Base-by-base conservation (phyloP, 2,113 vertebrate species). In the Anoplopoma fimbria region DNA sequence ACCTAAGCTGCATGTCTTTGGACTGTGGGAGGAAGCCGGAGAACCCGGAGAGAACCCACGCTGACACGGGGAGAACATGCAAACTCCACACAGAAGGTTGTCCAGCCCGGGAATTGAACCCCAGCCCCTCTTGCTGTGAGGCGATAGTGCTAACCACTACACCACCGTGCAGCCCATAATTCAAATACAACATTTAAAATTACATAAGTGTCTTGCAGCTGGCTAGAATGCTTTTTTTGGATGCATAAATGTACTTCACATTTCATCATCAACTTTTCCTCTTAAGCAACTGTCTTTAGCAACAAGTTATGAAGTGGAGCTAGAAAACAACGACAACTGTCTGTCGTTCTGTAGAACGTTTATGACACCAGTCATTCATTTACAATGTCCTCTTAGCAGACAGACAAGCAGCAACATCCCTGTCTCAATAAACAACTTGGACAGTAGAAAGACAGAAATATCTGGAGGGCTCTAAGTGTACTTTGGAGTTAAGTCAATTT, bases 361-460 rank as follows among this genome's bases (percentile, higher is more conserved):
- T 65, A 77, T 3, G 51, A 74, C 76, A 83, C 12, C 61, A 69
- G 55, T 77, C 75, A 77, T 77, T 83, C 7, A 79, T 79, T 76
- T 79, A 36, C n/a, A 49, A 6, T 36, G 40, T 57, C 61, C 15
- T 80, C 72, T 85, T 33, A 36, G 23, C 68, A 69, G 69, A 55
- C 53, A 42, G 61, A 75, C 61, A 36, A 36, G 73, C 76, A 70
- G 69, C 65, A 76, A 77, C 83, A 57, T 84, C 67, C 84, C 58
- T 63, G 76, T 85, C 89, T 70, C 36, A 49, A 78, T 88, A 74
- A 87, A 77, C 75, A 68, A 82, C 29, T 78, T 23, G 38, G 77
- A 83, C 81, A 76, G 73, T 33, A 31, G 73, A 69, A 13, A 60
- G 60, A 81, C 63, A 74, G 36, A 81, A 64, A 72, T 64, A 79